Base-by-base conservation (phyloP, 2,888 invertebrate genomes). In the Celastrina argiolus region DNA sequence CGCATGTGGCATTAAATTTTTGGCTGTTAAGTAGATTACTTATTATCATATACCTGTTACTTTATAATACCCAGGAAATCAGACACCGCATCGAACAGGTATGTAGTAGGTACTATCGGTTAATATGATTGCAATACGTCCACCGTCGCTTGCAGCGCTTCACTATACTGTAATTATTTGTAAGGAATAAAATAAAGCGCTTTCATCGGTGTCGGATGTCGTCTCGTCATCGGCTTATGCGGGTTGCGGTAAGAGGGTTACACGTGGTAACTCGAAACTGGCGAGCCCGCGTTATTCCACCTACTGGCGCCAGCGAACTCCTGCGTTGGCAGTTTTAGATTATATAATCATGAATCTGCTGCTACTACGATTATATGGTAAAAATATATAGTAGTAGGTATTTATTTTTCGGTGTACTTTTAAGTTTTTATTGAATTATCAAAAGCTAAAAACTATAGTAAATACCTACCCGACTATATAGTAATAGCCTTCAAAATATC, bases 231-330 rank as follows among this genome's bases (percentile, higher is more conserved):
- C 70, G 64, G 68, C 61, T 69, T 65, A 68, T 73, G 73, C 66
- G 70, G 70, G 70, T 78, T 75, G 68, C 73, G 70, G 79, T 34
- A 82, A 83, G 81, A 85, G 85, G 87, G 87, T 34, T 63, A 68
- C 61, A 41, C 16, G 16, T 65, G 69, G 63, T 67, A 67, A 67
- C 56, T 51, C 51, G 66, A 66, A 61, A 67, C 56, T 68, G 63
- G 67, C 66, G 59, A 67, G 72, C 72, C 72, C 68, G 71, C 71
- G 68, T 26, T 58, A 58, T 68, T 67, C 68, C 61, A 66, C 56
- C 59, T 58, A 34, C 31, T 61, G 61, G 61, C 61, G 61, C 61
- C 36, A 61, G 22, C 36, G 16, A 31, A 51, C 22, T 51, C 22
- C 59, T 31, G 1, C n/a, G 59, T 59, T 31, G 4, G 59, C 59